Evolutionary conservation across 2,888 invertebrate species (phyloP).

Genomic region (Chrysopilus asiliformis): DNA sequence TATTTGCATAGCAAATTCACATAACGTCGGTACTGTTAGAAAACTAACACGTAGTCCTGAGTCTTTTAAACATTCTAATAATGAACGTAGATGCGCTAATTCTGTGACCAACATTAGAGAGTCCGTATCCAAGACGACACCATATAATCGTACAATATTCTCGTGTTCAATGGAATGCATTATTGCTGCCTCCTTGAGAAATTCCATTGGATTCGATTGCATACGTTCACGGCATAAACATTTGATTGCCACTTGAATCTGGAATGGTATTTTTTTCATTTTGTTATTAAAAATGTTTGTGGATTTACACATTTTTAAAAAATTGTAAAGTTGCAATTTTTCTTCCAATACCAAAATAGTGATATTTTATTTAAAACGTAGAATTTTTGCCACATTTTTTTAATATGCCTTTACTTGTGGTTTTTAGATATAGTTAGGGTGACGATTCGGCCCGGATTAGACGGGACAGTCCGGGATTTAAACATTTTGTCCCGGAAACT

Average conservation of each 20-base stretch:
- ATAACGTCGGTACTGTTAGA: conserved; percentile 74
- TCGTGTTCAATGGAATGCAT: conserved; percentile 98
- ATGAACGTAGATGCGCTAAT: conserved; percentile 84
- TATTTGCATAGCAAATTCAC: conserved; percentile 91
- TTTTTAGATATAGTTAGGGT: too few species aligned
- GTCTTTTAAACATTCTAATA: conserved; percentile 92
- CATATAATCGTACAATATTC: conserved; percentile 92
- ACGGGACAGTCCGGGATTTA: too few species aligned
- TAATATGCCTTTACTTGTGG: too few species aligned
- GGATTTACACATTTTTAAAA: too few species aligned
- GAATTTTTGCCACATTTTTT: too few species aligned
- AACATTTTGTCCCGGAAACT: too few species aligned
- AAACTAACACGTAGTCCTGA: conserved; percentile 81
- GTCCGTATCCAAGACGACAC: conserved; percentile 88
- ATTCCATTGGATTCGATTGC: conserved; percentile 92
- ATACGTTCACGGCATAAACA: conserved; percentile 88
- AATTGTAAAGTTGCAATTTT: too few species aligned
- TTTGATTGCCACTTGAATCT: conserved; percentile 95
- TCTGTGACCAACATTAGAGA: conserved; percentile 77
- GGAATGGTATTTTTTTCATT: too few species aligned
- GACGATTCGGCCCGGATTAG: too few species aligned
- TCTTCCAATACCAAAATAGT: too few species aligned
- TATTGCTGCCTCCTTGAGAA: conserved; percentile 94
- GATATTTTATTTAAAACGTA: too few species aligned
- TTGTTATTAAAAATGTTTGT: too few species aligned